These are phyloP conservation scores for Rhamnusium bicolor DNA, from an alignment of 2,888 invertebrate genomes.

Conservation along the genomic window DNA sequence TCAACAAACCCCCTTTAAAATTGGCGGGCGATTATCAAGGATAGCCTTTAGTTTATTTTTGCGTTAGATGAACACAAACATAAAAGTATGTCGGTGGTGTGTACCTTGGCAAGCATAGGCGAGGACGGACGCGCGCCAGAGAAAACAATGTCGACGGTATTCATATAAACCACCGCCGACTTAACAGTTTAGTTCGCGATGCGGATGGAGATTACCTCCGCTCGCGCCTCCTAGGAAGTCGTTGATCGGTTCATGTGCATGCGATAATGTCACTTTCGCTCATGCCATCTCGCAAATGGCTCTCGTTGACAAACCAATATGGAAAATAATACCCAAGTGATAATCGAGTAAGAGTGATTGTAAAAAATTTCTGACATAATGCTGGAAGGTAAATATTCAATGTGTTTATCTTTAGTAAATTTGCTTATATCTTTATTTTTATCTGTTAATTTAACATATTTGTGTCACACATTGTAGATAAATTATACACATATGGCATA, in stretches of 20 bases:
- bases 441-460: not conserved
- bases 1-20: slow-evolving; percentile 62
- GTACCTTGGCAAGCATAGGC: slow-evolving; percentile 61
- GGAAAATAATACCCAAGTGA: not conserved
- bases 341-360: slow-evolving; percentile 9
- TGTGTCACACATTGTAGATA: not conserved
- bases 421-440: not conserved
- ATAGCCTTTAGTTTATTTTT: slow-evolving; percentile 65
- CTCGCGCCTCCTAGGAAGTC: slow-evolving; percentile 20
- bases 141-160: slow-evolving; percentile 64
- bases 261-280: slow-evolving; percentile 19
- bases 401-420: not conserved
- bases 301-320: not conserved
- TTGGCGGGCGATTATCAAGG: slow-evolving; percentile 59
- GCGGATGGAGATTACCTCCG: slow-evolving; percentile 38
- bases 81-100: slow-evolving; percentile 59
- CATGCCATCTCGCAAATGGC: not conserved
- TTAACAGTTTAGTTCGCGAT: slow-evolving; percentile 62
- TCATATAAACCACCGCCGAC: slow-evolving; percentile 61
- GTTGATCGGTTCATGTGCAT: slow-evolving; percentile 13
- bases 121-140: slow-evolving; percentile 63
- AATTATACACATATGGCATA: not conserved
- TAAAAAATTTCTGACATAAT: not conserved
- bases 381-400: slow-evolving; percentile 15
- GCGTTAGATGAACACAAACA: slow-evolving; percentile 64